Evolutionary conservation across 2,797 vertebrate genomes (phyloP).

Genomic region (Pseudopleuronectes americanus): DNA sequence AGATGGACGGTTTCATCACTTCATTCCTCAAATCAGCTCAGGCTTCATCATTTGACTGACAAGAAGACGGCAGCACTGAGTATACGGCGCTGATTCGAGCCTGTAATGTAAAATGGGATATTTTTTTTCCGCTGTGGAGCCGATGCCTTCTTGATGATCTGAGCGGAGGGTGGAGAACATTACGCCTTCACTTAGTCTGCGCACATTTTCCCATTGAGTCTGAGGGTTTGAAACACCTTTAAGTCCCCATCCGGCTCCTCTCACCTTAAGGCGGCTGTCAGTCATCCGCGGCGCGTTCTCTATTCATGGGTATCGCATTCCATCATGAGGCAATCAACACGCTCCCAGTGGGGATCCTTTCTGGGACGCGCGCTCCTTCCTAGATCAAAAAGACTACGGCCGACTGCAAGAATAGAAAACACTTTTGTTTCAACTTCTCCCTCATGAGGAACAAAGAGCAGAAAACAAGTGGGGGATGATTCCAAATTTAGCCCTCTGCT

Average conservation of each 20-base stretch:
- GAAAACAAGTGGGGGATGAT: slow-evolving; percentile 26
- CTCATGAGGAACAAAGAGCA: slow-evolving; percentile 39
- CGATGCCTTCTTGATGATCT: slow-evolving; percentile 41
- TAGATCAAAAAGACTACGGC: slow-evolving; percentile 69
- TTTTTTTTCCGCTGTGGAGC: slow-evolving; percentile 36
- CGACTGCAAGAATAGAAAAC: slow-evolving; percentile 36
- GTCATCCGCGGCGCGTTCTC: slow-evolving; percentile 39
- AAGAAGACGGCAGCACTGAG: slow-evolving; percentile 13
- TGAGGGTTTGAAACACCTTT: slow-evolving; percentile 29
- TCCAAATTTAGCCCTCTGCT: slow-evolving; percentile 45
- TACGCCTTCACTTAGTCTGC: slow-evolving; percentile 18
- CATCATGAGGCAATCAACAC: slow-evolving; percentile 21
- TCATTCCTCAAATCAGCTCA: slow-evolving; percentile 72
- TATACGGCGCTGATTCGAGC: slow-evolving; percentile 42
- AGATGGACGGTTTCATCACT: slow-evolving; percentile 73
- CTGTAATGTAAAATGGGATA: slow-evolving; percentile 46
- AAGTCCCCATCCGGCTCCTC: slow-evolving; percentile 12
- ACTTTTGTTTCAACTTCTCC: slow-evolving; percentile 42
- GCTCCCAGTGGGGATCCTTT: slow-evolving; percentile 69
- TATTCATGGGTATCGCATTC: slow-evolving; percentile 31
- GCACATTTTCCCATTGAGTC: slow-evolving; percentile 14
- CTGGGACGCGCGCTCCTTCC: slow-evolving; percentile 42
- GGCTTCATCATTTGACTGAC: slow-evolving; percentile 57
- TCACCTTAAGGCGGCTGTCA: slow-evolving; percentile 62
- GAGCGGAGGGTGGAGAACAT: slow-evolving; percentile 5